Evolutionary conservation across 2,888 invertebrate genomes (phyloP), one percentile per base, ranked within the genome.

Genomic region (Hemistola chrysoprasaria): DNA sequence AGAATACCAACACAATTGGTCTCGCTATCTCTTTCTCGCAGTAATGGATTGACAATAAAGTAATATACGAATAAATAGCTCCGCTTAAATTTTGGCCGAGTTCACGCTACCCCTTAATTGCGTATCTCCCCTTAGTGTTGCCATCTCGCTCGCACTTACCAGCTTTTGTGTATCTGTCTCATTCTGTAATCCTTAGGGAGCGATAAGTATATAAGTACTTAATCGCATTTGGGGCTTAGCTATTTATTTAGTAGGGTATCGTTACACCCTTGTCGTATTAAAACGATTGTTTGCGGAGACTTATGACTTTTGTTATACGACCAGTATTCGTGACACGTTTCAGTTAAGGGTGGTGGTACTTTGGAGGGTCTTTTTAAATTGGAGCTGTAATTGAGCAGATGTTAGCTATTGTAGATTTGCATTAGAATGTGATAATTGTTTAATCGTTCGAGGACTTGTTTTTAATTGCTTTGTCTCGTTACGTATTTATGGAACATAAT

Each of bases 11-110:
- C 75, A 67, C 49, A 52, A 47, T 48, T 53, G 25, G 46, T 36
- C 37, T 16, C 6, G 22, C 39, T 44, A 45, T 51, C 53, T 43
- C 50, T 44, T 23, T 52, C 54, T n/a, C 45, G 57, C 84, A 52
- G 65, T 86, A 88, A 88, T 88, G 74, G 85, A 71, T 78, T 80
- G 71, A 83, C 87, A 83, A 87, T 87, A 88, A 87, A 88, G 86
- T 88, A 88, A 88, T 87, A 80, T 77, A 79, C 74, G 73, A 81
- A 87, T 79, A 83, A 83, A 81, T 83, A 78, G 80, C 76, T 80
- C 77, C 84, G 79, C 78, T 88, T 84, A 85, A 87, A 86, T 82
- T 87, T 85, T 77, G 79, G 71, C 78, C 78, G 81, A 81, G 82
- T 86, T 88, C 81, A 78, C 80, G 78, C 71, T 71, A 66, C 80